Evolutionary conservation across 2,797 vertebrate genomes (phyloP), one percentile per base, ranked within the genome.

Genomic region (Aythya fuligula): DNA sequence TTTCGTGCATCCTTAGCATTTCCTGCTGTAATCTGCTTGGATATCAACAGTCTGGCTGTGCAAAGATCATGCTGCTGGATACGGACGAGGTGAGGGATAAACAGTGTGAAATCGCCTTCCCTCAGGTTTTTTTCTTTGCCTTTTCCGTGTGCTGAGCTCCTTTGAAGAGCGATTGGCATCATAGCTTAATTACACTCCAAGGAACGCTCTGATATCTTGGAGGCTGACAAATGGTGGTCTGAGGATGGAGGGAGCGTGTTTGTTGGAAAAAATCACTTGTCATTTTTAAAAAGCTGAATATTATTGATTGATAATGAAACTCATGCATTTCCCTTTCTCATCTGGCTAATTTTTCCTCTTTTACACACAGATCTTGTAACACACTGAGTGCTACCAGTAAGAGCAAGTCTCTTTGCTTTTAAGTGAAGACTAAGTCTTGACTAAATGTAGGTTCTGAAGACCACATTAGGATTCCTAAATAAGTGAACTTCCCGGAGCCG

Each of bases 131-230:
- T 76, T 88, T 56, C 22, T 80, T 87, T 91, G 43, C 58, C 36
- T 92, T 77, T 60, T 93, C 84, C 76, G 76, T 95, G 90, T 89
- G 79, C 80, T 94, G 73, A 84, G 25, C n/a, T 86, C 41, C 93
- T 92, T 58, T 43, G 86, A 97, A 96, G 78, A 91, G 49, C 92
- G 87, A 76, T 97, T 93, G 78, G 60, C 9, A 18, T 60, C 86
- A 89, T 91, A 54, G 18, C 94, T 97, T 96, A 96, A 96, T 97
- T 97, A 93, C 95, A 70, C 96, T 95, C 94, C 56, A 38, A 91
- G 95, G 93, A 96, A 78, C 34, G 58, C 86, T 93, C 43, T 75
- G 79, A 66, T 77, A 71, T 94, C 81, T 51, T 83, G 95, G 91
- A 77, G 94, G 85, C 85, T 95, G 95, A 94, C 71, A 89, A 92